Evolutionary conservation across 2,888 invertebrate genomes (phyloP), one percentile per base, ranked within the genome.

Genomic region (Amiota communis): DNA sequence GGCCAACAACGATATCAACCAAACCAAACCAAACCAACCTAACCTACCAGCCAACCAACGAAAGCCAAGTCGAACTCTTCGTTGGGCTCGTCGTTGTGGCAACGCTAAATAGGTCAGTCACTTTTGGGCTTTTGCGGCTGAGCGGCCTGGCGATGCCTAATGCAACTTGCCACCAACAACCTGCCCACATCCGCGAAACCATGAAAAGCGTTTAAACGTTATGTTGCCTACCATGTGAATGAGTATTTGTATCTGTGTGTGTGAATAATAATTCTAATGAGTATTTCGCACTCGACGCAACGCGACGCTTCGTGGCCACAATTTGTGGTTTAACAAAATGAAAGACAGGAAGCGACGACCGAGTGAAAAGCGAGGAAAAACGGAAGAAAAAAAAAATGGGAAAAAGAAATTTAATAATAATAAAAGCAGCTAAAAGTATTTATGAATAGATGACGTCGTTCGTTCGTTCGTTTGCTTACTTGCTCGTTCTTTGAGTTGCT

Each of bases 41-140:
- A 6, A 36, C 36, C 36, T 0, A 36, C 36, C 36, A 36, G 0
- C 36, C 8, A 36, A 36, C 36, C 8, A 6, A 36, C 36, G 4
- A 9, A 17, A 20, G 59, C 59, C 59, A 59, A 59, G 17, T 59
- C 59, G 20, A 20, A 59, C 36, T 36, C 8, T 6, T 36, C 36
- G 36, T 36, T 36, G 36, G 36, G 36, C 36, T 36, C 36, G 36
- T 36, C 49, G 71, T 36, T 36, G 6, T 36, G 36, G 36, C 75
- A 77, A 73, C 79, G 81, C 86, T 86, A 86, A 86, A 86, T 86
- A 86, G 85, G 85, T 86, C 85, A 86, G 83, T 86, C 86, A 86
- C 86, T 83, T 86, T 86, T 68, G 85, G 78, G 79, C 75, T 77
- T 51, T 8, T 79, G 83, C 81, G 81, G 78, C n/a, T n/a, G n/a